Conservation (phyloP, 2,113 vertebrate genomes). For the Tapirus terrestris region DNA sequence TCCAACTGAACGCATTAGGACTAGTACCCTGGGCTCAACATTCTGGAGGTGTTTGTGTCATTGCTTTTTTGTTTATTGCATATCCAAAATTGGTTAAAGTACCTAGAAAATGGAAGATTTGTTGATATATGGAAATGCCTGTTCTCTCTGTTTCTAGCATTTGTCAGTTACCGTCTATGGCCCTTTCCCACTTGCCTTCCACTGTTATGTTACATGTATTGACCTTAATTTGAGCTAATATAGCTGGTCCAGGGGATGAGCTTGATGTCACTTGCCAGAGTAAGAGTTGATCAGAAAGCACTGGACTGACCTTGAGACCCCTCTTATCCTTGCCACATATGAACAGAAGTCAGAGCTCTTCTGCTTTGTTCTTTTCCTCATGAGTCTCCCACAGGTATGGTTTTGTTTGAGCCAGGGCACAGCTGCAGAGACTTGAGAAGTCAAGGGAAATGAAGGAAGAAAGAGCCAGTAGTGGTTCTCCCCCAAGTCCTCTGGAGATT, state of each 20-base stretch:
- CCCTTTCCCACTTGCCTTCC: not conserved
- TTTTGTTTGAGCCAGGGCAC: not conserved
- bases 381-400: not conserved
- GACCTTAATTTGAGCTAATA: not conserved
- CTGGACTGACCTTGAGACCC: not conserved
- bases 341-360: not conserved
- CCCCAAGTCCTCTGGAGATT: not conserved
- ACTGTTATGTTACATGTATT: not conserved
- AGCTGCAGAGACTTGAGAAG: not conserved
- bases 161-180: not conserved
- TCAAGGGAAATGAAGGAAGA: not conserved
- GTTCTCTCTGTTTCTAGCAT: not conserved
- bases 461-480: not conserved
- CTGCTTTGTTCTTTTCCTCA: not conserved
- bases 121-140: not conserved
- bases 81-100: not conserved
- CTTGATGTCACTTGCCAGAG: not conserved
- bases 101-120: not conserved
- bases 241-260: not conserved
- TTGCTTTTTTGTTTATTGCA: not conserved
- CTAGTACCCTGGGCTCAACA: not conserved
- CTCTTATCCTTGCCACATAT: not conserved
- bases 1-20: not conserved
- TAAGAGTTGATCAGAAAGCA: not conserved
- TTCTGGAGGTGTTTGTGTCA: not conserved